phyloP scores from a whole-genome alignment of 2,888 invertebrate species.

The Nysson spinosus region DNA sequence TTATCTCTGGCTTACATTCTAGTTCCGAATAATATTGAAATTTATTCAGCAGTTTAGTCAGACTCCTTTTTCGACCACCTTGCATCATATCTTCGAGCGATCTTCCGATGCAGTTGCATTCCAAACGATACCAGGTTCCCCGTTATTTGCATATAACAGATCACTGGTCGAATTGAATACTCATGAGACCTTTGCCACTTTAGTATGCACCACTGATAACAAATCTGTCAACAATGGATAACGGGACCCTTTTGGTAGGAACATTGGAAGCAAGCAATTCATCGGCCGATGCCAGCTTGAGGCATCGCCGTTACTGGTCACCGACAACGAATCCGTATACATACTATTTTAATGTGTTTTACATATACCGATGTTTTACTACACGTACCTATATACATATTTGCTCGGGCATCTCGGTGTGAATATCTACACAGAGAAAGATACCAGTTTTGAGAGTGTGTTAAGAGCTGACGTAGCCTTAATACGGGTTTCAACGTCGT shows the following conservation, averaged over 20 bases:
- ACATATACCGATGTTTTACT: not conserved
- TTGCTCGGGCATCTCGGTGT: too few relatives aligned
- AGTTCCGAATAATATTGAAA: too few relatives aligned
- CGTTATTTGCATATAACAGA: constrained; percentile 30
- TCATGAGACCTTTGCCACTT: constrained; percentile 24
- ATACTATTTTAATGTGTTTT: not conserved
- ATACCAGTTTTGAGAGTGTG: constrained; percentile 25
- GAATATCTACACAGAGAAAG: not conserved
- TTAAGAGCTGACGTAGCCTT: constrained; percentile 31
- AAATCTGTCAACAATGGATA: constrained; percentile 53
- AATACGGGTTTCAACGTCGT: constrained; percentile 24
- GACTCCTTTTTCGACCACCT: too few relatives aligned
- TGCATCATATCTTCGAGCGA: not conserved
- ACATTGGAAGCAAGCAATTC: constrained; percentile 20
- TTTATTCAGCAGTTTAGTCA: too few relatives aligned
- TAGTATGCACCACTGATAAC: constrained; percentile 37
- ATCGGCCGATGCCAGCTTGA: constrained; percentile 22
- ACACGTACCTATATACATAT: not conserved
- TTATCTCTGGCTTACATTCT: not conserved
- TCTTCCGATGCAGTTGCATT: constrained; percentile 5
- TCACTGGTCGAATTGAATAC: constrained; percentile 25
- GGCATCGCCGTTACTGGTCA: constrained; percentile 24
- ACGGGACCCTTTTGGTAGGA: constrained; percentile 37
- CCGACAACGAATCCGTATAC: too few relatives aligned
- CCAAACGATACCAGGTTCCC: constrained; percentile 2